Percentiles rank a stretch among this genome's conserved stretches.
Conservation (phyloP, 2,113 vertebrate genomes). For the Lycocorax pyrrhopterus region DNA sequence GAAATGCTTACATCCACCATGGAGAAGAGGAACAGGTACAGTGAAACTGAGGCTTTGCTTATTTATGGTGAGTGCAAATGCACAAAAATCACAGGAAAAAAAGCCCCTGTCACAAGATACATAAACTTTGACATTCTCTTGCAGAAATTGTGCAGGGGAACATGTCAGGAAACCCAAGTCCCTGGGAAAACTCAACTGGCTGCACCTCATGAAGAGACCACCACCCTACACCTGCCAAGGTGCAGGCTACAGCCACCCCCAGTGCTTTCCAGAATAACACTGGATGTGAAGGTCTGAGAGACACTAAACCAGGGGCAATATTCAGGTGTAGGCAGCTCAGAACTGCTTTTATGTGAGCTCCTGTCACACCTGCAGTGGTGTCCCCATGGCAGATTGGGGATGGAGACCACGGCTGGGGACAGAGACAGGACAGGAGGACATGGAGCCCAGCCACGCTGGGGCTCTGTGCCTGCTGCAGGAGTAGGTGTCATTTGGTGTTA, state of each 20-base stretch:
- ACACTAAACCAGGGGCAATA: background rate
- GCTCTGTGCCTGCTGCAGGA: background rate
- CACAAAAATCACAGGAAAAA: background rate
- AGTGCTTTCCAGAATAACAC: accelerated
- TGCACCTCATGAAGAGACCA: background rate
- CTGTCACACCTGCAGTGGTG: background rate
- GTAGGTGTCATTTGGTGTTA: background rate
- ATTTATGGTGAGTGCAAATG: background rate
- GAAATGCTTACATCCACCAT: background rate
- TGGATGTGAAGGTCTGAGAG: background rate
- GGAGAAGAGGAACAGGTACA: too few relatives aligned
- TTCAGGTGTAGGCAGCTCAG: background rate
- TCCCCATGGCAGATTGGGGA: accelerated
- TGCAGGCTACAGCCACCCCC: background rate
- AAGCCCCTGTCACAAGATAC: background rate
- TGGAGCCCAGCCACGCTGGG: background rate
- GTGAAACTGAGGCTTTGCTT: background rate
- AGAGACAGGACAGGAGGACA: background rate
- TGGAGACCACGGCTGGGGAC: background rate
- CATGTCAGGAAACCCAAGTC: accelerated
- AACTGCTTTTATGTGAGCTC: background rate
- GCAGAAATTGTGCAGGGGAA: background rate
- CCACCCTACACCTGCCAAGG: background rate
- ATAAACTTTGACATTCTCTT: accelerated
- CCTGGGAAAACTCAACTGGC: background rate